These are phyloP conservation scores for Pangasianodon hypophthalmus DNA, from an alignment of 2,113 vertebrate species.

Conservation along the genomic window DNA sequence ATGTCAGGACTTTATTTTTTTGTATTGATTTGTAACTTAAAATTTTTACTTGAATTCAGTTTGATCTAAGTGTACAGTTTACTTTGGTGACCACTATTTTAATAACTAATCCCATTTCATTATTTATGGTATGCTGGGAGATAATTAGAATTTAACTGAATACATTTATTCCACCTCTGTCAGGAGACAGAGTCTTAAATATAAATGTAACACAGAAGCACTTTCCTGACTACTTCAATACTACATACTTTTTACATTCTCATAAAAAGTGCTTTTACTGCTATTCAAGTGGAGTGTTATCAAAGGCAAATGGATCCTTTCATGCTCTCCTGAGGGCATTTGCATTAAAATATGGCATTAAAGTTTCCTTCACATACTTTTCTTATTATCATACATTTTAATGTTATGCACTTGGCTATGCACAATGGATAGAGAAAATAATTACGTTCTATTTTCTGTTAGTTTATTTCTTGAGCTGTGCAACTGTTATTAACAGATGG, in stretches of 20 bases:
- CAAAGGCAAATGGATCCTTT: conserved; percentile 40
- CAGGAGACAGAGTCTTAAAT: background rate
- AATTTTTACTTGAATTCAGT: background rate
- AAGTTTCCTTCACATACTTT: conserved; percentile 22
- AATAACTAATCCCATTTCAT: background rate
- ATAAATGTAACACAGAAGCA: conserved; percentile 12
- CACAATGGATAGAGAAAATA: background rate
- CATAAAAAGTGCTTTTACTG: conserved; percentile 28
- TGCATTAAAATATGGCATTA: conserved; percentile 34
- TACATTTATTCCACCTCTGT: conserved; percentile 8
- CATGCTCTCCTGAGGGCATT: conserved; percentile 22
- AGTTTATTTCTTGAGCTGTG: background rate
- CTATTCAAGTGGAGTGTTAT: conserved; percentile 22
- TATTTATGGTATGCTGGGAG: conserved; percentile 9
- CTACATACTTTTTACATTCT: conserved; percentile 21
- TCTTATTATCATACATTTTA: conserved; percentile 7
- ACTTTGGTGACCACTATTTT: background rate
- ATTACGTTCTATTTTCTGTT: background rate
- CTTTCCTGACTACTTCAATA: conserved; percentile 7
- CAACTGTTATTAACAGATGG: background rate
- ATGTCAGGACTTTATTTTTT: background rate
- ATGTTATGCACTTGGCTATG: background rate
- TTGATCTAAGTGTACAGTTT: background rate
- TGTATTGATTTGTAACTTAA: background rate
- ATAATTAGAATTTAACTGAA: conserved; percentile 17